Evolutionary conservation across 2,113 vertebrate species (phyloP), one percentile per base, ranked within the genome.

Genomic region (Zosterops hypoxanthus): DNA sequence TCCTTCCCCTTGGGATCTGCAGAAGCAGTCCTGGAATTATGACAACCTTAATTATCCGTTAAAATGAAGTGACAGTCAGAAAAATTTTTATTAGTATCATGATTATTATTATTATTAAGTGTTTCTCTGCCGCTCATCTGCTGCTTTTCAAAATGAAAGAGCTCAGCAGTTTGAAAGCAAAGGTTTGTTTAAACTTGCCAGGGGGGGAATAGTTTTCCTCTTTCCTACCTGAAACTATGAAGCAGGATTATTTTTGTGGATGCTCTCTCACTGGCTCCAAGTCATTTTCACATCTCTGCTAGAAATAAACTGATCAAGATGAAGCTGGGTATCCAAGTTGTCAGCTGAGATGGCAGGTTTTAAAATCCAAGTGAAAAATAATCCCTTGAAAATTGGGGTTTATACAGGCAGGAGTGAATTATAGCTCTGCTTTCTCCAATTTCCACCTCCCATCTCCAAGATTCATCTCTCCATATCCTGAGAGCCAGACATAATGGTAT

Each of bases 371-470:
- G 76, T 79, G 82, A 89, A 94, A 93, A 92, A 93, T 70, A 89
- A 95, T 29, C 65, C 89, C 36, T 72, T n/a, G 77, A 80, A 96
- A 96, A 95, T 11, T 42, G 68, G 75, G 46, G 56, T 78, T 95
- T 92, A 90, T 90, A 81, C 61, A 91, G 68, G 91, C 12, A 86
- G 53, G 55, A 96, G 79, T 94, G 88, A 96, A 91, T 86, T 90
- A 93, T 26, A 46, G 86, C 4, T 2, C 42, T 42, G 83, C 57
- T 53, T 36, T 69, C 61, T 92, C 44, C 85, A 44, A 73, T 86
- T 90, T 84, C 70, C 59, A 80, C 71, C 29, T 86, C 79, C 61
- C 19, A 25, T 44, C 91, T 44, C 63, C 23, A 47, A 88, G 66
- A 94, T 86, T 44, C 84, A 95, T 84, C 78, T 94, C 73, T 4